These are phyloP conservation scores for Strigamia maritima DNA, from an alignment of 2,888 invertebrate genomes.

Conservation along the genomic window DNA sequence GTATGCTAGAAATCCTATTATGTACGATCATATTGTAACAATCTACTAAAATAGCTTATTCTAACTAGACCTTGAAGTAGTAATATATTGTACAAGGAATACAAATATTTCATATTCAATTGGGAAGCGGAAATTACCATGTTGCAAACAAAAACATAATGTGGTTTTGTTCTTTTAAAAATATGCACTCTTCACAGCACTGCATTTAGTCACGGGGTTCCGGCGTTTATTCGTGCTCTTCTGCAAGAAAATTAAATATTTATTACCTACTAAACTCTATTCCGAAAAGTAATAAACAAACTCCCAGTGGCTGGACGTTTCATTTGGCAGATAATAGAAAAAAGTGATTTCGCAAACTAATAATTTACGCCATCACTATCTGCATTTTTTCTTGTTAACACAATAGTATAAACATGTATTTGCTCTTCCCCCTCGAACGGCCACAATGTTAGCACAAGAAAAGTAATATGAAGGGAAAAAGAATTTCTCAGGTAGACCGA, in stretches of 20 bases:
- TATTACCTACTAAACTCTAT: background rate
- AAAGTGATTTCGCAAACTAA: too few relatives aligned
- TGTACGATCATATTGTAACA: background rate
- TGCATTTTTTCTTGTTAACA: too few relatives aligned
- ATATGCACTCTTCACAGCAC: background rate
- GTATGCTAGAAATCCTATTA: background rate
- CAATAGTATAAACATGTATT: too few relatives aligned
- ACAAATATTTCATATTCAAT: conserved; percentile 29
- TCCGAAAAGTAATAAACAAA: too few relatives aligned
- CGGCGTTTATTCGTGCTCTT: conserved; percentile 23
- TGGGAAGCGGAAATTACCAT: conserved; percentile 4
- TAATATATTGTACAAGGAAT: conserved; percentile 22
- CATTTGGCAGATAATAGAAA: too few relatives aligned
- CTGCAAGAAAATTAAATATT: background rate
- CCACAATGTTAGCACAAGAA: too few relatives aligned
- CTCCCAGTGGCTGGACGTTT: too few relatives aligned
- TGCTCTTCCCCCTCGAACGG: too few relatives aligned
- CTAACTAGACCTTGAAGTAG: conserved; percentile 25
- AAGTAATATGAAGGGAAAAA: too few relatives aligned
- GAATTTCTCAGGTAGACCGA: too few relatives aligned
- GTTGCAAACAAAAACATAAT: background rate
- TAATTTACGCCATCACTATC: too few relatives aligned
- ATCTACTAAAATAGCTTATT: background rate
- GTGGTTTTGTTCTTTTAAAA: background rate
- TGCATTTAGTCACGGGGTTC: background rate